phyloP scores from a whole-genome alignment of 2,888 invertebrate species.

The Elmis aenea region DNA sequence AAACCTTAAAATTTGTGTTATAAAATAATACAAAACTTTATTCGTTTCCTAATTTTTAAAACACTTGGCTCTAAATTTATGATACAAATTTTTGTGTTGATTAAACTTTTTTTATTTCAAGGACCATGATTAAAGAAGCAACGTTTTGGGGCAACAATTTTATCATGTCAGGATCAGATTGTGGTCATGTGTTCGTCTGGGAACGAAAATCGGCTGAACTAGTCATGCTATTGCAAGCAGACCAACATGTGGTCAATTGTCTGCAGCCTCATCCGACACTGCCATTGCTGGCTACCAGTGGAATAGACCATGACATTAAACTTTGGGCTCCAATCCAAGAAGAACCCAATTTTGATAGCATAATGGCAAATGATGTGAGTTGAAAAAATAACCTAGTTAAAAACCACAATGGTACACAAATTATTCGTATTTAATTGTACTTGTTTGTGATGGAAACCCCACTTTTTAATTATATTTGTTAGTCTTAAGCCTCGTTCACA shows the following conservation, averaged over 20 bases:
- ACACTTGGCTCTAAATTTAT: too few relatives aligned
- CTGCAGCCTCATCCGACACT: constrained; percentile 76
- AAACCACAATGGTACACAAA: too few relatives aligned
- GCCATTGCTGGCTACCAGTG: constrained; percentile 73
- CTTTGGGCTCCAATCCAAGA: constrained; percentile 71
- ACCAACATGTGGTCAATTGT: constrained; percentile 80
- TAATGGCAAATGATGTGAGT: constrained; percentile 60
- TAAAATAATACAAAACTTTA: too few relatives aligned
- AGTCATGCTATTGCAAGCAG: constrained; percentile 72
- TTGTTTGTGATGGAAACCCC: background rate
- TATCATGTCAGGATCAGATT: constrained; percentile 85
- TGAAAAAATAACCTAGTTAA: too few relatives aligned
- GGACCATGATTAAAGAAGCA: constrained; percentile 81
- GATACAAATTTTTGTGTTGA: too few relatives aligned
- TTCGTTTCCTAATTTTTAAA: too few relatives aligned
- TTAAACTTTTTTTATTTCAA: too few relatives aligned
- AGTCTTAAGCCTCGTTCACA: too few relatives aligned
- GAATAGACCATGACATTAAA: constrained; percentile 85
- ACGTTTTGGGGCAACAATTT: constrained; percentile 78
- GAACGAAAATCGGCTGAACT: constrained; percentile 64
- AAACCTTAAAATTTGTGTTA: too few relatives aligned
- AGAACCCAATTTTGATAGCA: constrained; percentile 57
- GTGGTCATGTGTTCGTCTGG: constrained; percentile 84
- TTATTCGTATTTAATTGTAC: too few relatives aligned
- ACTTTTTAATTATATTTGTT: background rate